phyloP scores from a whole-genome alignment of 1,140 invertebrate species.

The Diprion similis region DNA sequence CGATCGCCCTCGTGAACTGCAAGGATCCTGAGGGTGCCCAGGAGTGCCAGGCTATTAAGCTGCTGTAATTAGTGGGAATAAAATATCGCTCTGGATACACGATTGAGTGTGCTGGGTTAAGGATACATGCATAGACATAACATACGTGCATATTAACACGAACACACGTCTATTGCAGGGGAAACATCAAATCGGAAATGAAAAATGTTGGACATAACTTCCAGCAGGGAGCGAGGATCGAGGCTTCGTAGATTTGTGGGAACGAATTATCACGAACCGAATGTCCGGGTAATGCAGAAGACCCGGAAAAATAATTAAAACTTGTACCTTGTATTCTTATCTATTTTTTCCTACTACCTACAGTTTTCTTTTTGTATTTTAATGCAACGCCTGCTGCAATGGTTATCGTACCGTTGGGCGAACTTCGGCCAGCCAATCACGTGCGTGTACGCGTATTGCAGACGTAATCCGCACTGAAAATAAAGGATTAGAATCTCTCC shows the following conservation, averaged over 20 bases:
- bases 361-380: no score
- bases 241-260: neutral
- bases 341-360: no score
- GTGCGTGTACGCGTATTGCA: neutral
- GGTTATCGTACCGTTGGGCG: no score
- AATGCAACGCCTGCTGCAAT: no score
- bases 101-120: neutral
- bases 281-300: neutral
- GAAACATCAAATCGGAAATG: neutral
- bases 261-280: neutral
- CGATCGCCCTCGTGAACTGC: neutral
- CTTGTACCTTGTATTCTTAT: neutral
- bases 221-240: neutral
- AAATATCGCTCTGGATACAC: constrained; percentile 9
- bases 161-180: neutral
- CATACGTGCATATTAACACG: no score
- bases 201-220: neutral
- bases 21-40: neutral
- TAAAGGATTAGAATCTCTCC: constrained; percentile 1
- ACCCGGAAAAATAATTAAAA: neutral
- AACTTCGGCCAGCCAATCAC: no score
- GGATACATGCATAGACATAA: neutral
- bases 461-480: constrained; percentile 2
- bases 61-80: constrained; percentile 14
- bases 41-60: neutral